Evolutionary conservation across 2,113 vertebrate species (phyloP), one percentile per base, ranked within the genome.

Genomic region (Albula goreensis): DNA sequence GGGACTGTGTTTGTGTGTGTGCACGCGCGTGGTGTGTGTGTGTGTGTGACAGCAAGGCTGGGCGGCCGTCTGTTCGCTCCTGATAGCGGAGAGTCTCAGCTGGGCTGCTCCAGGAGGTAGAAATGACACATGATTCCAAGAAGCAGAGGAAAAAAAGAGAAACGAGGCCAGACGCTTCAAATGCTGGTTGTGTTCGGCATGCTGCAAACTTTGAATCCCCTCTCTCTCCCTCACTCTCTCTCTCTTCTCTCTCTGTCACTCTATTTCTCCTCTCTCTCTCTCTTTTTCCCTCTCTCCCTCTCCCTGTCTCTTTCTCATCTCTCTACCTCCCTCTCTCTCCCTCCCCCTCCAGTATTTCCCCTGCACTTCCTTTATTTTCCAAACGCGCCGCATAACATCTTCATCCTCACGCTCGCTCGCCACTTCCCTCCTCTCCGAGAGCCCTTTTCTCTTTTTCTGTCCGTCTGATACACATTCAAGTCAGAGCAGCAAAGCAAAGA

Each of bases 1-100:
- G 51, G 80, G 78, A 85, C 83, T 87, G 84, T 89, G 52, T 80
- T 60, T 81, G 49, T 86, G 85, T 85, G 89, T 81, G 86, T 84
- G 82, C 13, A 85, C 86, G 85, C 56, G 53, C 79, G 88, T 82
- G 85, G 85, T 49, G 90, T 52, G 87, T 88, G 51, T 89, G 70
- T 82, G 41, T 86, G 87, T 87, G 88, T 83, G 87, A 82, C 50
- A 0, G 66, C 86, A 90, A 19, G 85, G 90, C 22, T 88, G 89
- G 89, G 90, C 89, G 87, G 86, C 90, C 41, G 91, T 87, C 93
- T 95, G 95, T 82, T 89, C 1, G 0, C 79, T 90, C 83, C 93
- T 93, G 95, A 95, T 95, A 95, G 87, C 87, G 31, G 74, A 85
- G 80, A 50, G 88, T 74, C 89, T 90, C 51, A 85, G 85, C 87